These are phyloP conservation scores for Zaprionus kolodkinae DNA, from an alignment of 1,140 invertebrate species.

Conservation along the genomic window DNA sequence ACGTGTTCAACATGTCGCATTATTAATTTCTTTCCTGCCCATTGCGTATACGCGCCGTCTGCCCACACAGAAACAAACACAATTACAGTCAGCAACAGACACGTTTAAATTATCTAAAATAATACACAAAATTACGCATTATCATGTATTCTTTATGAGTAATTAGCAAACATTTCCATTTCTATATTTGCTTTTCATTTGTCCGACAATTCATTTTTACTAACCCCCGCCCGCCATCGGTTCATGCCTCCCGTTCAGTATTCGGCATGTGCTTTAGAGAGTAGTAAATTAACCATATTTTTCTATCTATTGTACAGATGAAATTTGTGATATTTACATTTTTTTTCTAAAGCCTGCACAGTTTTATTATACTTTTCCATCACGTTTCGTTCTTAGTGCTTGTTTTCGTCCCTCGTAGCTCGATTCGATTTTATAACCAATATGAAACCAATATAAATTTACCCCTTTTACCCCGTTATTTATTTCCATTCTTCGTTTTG, in stretches of 20 bases:
- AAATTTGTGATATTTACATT: background rate
- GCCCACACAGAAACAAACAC: constrained; percentile 11
- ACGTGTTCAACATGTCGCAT: constrained; percentile 51
- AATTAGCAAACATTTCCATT: constrained; percentile 39
- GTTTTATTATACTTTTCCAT: background rate
- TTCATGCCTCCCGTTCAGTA: background rate
- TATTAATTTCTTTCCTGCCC: constrained; percentile 39
- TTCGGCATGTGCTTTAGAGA: constrained; percentile 24
- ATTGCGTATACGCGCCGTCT: constrained; percentile 29
- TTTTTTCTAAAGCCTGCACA: background rate
- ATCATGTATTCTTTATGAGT: constrained; percentile 42
- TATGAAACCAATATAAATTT: constrained; percentile 33
- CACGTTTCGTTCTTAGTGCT: background rate
- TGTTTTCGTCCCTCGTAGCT: background rate
- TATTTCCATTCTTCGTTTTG: background rate
- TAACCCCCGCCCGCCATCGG: constrained; percentile 19
- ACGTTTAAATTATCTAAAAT: constrained; percentile 43
- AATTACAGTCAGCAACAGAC: constrained; percentile 13
- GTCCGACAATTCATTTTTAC: constrained; percentile 23
- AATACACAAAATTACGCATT: constrained; percentile 52
- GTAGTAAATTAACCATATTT: constrained; percentile 5
- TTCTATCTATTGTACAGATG: background rate
- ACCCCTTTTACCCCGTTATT: constrained; percentile 14
- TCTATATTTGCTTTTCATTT: constrained; percentile 34
- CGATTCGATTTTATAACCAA: background rate